Conservation (phyloP, 2,888 invertebrate genomes). For the Temnothorax rugatulus region DNA sequence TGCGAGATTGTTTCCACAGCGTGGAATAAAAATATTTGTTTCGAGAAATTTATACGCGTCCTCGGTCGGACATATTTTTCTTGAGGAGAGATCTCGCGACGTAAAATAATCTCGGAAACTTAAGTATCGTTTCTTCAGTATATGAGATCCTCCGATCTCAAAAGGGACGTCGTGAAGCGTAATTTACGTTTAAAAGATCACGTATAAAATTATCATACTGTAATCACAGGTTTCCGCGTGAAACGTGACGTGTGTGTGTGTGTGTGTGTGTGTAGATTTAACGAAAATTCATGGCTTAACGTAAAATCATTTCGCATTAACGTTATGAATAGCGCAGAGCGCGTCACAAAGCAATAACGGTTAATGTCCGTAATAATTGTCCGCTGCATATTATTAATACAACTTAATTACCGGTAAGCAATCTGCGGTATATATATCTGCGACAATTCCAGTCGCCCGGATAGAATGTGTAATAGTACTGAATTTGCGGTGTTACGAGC, state of each 20-base stretch:
- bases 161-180: not conserved
- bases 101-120: constrained; percentile 5
- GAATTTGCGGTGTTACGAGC: constrained; percentile 30
- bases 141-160: not conserved
- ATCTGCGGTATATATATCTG: constrained; percentile 29
- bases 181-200: constrained; percentile 10
- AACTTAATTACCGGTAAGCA: constrained; percentile 49
- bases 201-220: constrained; percentile 19
- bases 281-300: constrained; percentile 5
- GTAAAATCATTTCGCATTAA: constrained; percentile 2
- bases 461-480: constrained; percentile 19
- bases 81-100: not conserved
- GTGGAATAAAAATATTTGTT: constrained; percentile 40
- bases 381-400: constrained; percentile 38
- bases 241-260: not conserved
- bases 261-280: not conserved
- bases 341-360: constrained; percentile 28
- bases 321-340: not conserved
- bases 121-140: not conserved
- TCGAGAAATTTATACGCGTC: constrained; percentile 28
- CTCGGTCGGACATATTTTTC: constrained; percentile 11
- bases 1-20: constrained; percentile 45
- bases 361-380: constrained; percentile 28
- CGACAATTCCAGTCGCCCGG: constrained; percentile 17
- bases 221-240: not conserved